A percentile compares a stretch with the other conserved stretches of the same genome.
Conservation (phyloP, 2,888 invertebrate genomes). For the Cryptocephalus moraei region DNA sequence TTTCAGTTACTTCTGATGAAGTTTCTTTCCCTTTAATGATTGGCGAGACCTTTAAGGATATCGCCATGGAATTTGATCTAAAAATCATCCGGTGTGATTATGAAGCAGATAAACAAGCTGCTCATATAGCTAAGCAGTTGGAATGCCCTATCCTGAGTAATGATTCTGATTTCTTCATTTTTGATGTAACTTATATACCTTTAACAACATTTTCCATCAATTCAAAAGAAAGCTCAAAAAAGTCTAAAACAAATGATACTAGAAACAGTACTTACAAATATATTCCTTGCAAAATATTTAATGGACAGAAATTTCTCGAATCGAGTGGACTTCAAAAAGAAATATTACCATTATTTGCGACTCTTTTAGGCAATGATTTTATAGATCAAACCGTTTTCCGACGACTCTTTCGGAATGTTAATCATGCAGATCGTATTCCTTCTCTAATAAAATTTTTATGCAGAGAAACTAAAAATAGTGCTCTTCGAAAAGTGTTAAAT, state of each 20-base stretch:
- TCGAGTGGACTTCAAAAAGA: conserved; percentile 27
- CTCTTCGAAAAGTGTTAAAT: conserved; percentile 55
- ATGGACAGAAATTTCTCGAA: conserved; percentile 55
- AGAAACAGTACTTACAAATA: conserved; percentile 30
- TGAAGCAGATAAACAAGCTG: conserved; percentile 86
- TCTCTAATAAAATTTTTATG: conserved; percentile 66
- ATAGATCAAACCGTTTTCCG: not conserved
- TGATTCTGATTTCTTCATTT: conserved; percentile 92
- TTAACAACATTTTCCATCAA: conserved; percentile 30
- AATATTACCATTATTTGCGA: conserved; percentile 64
- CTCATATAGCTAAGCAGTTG: conserved; percentile 64
- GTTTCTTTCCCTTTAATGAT: conserved; percentile 67
- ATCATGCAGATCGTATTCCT: conserved; percentile 46
- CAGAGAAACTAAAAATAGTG: conserved; percentile 57
- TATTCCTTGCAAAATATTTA: conserved; percentile 62
- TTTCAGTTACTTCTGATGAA: conserved; percentile 47
- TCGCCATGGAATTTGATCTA: conserved; percentile 54
- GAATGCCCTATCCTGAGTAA: conserved; percentile 82
- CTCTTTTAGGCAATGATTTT: conserved; percentile 80
- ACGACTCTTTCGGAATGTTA: no score
- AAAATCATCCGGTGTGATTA: conserved; percentile 65
- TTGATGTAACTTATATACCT: conserved; percentile 74
- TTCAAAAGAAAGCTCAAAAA: no score
- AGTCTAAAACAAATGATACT: no score
- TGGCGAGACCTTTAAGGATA: conserved; percentile 63